Percentiles rank a stretch among this genome's conserved stretches.
These are phyloP conservation scores for Acheta domesticus DNA, from an alignment of 2,888 invertebrate species.

Conservation along the genomic window DNA sequence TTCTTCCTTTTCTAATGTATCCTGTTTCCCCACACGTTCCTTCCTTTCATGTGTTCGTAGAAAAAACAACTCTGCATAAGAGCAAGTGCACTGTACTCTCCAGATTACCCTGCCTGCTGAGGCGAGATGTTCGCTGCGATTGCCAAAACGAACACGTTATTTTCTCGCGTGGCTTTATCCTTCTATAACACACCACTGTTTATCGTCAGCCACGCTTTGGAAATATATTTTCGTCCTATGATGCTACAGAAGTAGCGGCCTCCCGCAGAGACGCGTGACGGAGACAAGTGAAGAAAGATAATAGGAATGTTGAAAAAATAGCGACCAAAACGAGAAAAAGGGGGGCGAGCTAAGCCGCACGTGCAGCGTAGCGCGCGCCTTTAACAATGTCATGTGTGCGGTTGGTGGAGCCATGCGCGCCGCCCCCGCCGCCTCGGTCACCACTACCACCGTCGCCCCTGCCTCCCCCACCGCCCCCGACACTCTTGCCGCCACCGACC, in stretches of 20 bases:
- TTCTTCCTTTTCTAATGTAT: too few relatives aligned
- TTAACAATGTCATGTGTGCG: conserved; percentile 18
- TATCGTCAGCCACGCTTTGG: not conserved
- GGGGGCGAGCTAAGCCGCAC: not conserved
- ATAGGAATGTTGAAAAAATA: not conserved
- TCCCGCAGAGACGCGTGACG: not conserved
- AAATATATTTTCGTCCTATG: conserved; percentile 3
- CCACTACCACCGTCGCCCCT: too few relatives aligned
- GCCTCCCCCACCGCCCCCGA: too few relatives aligned
- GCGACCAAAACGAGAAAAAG: not conserved
- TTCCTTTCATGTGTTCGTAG: too few relatives aligned
- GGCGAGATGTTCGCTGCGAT: too few relatives aligned
- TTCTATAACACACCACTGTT: not conserved
- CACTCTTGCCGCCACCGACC: too few relatives aligned
- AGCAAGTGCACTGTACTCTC: too few relatives aligned
- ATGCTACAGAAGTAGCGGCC: not conserved
- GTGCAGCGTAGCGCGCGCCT: not conserved
- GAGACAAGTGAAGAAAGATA: not conserved
- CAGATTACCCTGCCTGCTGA: too few relatives aligned
- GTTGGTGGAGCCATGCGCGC: not conserved
- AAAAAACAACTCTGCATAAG: too few relatives aligned
- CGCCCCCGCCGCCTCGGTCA: not conserved
- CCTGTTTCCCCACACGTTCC: too few relatives aligned
- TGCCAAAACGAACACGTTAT: too few relatives aligned
- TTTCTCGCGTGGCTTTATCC: too few relatives aligned